phyloP scores from a whole-genome alignment of 2,888 invertebrate genomes.

The Alsophila aescularia region DNA sequence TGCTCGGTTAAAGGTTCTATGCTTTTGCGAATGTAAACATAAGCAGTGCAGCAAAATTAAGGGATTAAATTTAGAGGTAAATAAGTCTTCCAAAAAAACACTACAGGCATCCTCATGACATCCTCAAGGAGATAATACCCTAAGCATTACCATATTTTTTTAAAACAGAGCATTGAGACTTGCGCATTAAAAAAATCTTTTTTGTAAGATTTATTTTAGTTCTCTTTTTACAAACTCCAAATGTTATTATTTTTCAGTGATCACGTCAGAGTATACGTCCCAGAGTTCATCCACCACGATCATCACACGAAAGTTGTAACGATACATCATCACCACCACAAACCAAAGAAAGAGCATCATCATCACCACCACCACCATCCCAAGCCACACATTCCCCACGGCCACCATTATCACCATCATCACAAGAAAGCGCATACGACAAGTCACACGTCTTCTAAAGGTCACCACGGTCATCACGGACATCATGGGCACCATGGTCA shows the following conservation, averaged over 20 bases:
- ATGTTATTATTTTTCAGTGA: constrained; percentile 69
- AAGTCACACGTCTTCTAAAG: constrained; percentile 59
- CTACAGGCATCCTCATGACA: too few relatives aligned
- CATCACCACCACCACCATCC: constrained; percentile 66
- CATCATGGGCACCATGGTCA: constrained; percentile 45
- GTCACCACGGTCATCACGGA: constrained; percentile 48
- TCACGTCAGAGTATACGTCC: constrained; percentile 84
- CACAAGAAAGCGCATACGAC: constrained; percentile 67
- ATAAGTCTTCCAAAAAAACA: background rate
- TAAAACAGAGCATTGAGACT: background rate
- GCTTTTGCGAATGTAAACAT: constrained; percentile 1
- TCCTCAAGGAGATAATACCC: too few relatives aligned
- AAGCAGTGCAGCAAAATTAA: background rate
- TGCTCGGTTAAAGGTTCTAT: background rate
- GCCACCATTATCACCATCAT: constrained; percentile 66
- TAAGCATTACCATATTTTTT: too few relatives aligned
- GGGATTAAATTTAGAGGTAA: background rate
- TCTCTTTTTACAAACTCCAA: background rate
- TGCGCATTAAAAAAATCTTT: background rate
- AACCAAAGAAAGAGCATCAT: constrained; percentile 78
- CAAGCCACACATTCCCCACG: constrained; percentile 57
- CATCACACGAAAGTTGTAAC: constrained; percentile 85
- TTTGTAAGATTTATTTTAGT: background rate
- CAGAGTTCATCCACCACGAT: constrained; percentile 85
- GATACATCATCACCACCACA: constrained; percentile 81